Evolutionary conservation across 2,113 vertebrate species (phyloP).

Genomic region (Tautogolabrus adspersus): DNA sequence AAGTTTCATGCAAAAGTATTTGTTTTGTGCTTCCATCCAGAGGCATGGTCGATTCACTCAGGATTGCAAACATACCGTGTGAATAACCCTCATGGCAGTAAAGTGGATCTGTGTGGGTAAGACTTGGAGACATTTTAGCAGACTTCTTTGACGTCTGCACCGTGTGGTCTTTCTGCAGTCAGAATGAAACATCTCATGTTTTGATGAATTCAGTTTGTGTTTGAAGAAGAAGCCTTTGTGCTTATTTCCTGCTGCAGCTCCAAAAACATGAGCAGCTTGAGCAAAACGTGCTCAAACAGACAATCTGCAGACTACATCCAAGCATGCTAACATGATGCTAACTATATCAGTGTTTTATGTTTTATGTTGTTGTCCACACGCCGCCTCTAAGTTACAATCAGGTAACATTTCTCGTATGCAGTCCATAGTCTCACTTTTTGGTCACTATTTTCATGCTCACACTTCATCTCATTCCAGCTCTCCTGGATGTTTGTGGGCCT

Average conservation of each 20-base stretch:
- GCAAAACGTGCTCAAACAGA: neutral
- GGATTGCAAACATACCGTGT: too few relatives aligned
- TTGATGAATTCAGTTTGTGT: neutral
- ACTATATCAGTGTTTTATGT: neutral
- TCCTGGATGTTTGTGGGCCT: neutral
- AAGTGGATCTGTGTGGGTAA: too few relatives aligned
- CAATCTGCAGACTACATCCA: neutral
- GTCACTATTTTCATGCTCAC: neutral
- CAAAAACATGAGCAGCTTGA: neutral
- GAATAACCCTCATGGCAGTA: too few relatives aligned
- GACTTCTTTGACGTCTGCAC: too few relatives aligned
- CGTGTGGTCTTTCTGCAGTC: neutral
- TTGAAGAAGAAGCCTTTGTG: neutral
- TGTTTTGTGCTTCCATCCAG: too few relatives aligned
- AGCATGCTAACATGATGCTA: neutral
- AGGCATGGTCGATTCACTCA: too few relatives aligned
- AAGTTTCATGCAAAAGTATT: too few relatives aligned
- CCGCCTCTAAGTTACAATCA: too few relatives aligned
- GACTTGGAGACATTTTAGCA: neutral
- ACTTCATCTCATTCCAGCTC: neutral
- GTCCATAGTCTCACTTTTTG: neutral
- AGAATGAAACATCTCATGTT: neutral
- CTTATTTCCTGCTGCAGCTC: conserved; percentile 1
- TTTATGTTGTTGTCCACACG: too few relatives aligned
- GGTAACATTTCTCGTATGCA: neutral